Percentiles rank a stretch among this genome's conserved stretches.
phyloP scores from a whole-genome alignment of 2,113 vertebrate species.

The Heterotis niloticus region DNA sequence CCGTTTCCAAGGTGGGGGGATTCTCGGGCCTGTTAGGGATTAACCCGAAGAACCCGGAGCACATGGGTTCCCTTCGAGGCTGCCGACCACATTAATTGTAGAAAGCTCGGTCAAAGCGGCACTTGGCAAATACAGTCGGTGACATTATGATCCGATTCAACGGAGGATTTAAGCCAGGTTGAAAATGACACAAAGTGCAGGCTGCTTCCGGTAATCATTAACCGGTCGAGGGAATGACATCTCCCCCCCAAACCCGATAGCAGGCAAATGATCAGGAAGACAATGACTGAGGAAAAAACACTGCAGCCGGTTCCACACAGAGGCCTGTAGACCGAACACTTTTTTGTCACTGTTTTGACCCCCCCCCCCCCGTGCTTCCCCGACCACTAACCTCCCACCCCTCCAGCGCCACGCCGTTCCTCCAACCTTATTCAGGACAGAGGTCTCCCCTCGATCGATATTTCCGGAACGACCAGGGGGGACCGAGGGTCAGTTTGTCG shows the following conservation, averaged over 20 bases:
- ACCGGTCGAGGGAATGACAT: not conserved
- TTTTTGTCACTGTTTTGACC: not conserved
- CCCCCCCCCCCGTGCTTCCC: too few species aligned
- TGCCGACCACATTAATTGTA: conserved; percentile 16
- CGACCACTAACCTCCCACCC: not conserved
- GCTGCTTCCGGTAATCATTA: not conserved
- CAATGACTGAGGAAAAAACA: not conserved
- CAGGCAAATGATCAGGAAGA: not conserved
- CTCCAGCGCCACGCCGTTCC: not conserved
- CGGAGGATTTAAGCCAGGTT: not conserved
- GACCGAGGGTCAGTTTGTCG: conserved; percentile 69
- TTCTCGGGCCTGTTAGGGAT: conserved; percentile 39
- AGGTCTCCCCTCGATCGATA: conserved; percentile 80
- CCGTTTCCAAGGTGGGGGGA: not conserved
- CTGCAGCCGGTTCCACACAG: not conserved
- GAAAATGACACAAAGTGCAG: not conserved
- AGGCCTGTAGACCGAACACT: too few species aligned
- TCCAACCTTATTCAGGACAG: conserved; percentile 67
- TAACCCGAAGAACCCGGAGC: conserved; percentile 30
- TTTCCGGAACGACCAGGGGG: conserved; percentile 82
- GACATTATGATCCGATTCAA: not conserved
- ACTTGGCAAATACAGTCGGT: conserved; percentile 24
- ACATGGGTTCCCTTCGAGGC: not conserved
- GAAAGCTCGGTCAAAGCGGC: conserved; percentile 1
- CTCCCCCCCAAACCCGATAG: not conserved